Base-by-base conservation (phyloP, 2,888 invertebrate species). In the Synanthedon vespiformis region DNA sequence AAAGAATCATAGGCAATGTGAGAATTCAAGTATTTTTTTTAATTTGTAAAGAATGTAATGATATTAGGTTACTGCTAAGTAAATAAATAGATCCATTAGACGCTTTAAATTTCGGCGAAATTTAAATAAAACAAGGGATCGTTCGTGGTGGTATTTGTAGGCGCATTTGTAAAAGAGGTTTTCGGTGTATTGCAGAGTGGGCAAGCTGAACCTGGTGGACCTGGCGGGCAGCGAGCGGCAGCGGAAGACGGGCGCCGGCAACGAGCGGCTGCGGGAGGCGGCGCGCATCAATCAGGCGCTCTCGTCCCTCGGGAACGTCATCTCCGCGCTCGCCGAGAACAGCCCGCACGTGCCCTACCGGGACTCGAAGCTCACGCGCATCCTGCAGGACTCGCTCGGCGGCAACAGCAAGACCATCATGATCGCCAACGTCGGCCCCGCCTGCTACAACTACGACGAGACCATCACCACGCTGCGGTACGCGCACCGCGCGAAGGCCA, bases 341-440 rank as follows among this genome's bases (percentile, higher is more conserved):
- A 95, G 95, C 53, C 93, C 95, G 1, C 98, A 99, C 75, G 95
- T 99, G 65, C 99, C 99, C 2, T 99, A 99, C 85, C 88, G 88
- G 87, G 98, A 99, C 80, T 98, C 98, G 3, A 99, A 99, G 87
- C 88, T 99, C 54, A 99, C 99, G 8, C 90, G 99, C 52, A 89
- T 99, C 53, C 89, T 99, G 55, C 98, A 99, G 89, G 99, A 99
- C 87, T 99, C 98, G 0, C 88, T 99, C 49, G 99, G 99, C 54
- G 99, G 99, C 10, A 99, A 99, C 89, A 97, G 99, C 49, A 97
- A 97, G 82, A 99, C 99, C 1, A 96, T 99, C 53, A 99, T 99
- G 99, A 96, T 99, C 53, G 99, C 99, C 10, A 99, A 98, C 79
- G 94, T 99, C 69, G 99, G 99, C 0, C 99, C 99, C 27, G 98